phyloP scores from a whole-genome alignment of 2,888 invertebrate species.

The Drosophila meridiana region DNA sequence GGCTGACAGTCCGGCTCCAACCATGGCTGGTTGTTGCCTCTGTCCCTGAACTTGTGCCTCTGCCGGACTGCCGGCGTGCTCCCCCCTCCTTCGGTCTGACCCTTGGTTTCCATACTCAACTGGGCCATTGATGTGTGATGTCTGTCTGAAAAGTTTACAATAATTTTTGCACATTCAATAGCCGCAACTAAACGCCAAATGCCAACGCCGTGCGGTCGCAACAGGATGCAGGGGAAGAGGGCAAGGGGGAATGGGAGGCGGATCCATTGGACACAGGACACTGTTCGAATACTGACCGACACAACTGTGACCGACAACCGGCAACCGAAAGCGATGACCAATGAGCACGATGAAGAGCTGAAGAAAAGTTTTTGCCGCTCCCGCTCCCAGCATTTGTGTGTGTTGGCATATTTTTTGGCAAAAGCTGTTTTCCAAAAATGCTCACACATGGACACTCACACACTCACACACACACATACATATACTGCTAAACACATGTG shows the following conservation, averaged over 20 bases:
- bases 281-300: constrained; percentile 41
- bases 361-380: constrained; percentile 59
- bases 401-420: constrained; percentile 73
- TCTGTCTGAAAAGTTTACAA: constrained; percentile 81
- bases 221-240: constrained; percentile 12
- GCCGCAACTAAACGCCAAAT: constrained; percentile 80
- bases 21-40: neutral
- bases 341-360: constrained; percentile 57
- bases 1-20: constrained; percentile 20
- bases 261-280: neutral
- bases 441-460: constrained; percentile 33
- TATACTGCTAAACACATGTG: constrained; percentile 2
- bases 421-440: constrained; percentile 73
- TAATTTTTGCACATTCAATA: constrained; percentile 79
- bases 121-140: constrained; percentile 58
- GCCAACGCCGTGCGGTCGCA: constrained; percentile 60
- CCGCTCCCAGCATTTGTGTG: constrained; percentile 46
- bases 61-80: neutral
- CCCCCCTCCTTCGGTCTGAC: neutral
- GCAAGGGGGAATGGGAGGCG: neutral
- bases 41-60: constrained; percentile 31
- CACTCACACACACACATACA: constrained; percentile 41
- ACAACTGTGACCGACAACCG: constrained; percentile 76
- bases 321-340: constrained; percentile 54
- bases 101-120: constrained; percentile 11